These are phyloP conservation scores for Clarias magur DNA, from an alignment of 2,113 vertebrate species.

Conservation along the genomic window DNA sequence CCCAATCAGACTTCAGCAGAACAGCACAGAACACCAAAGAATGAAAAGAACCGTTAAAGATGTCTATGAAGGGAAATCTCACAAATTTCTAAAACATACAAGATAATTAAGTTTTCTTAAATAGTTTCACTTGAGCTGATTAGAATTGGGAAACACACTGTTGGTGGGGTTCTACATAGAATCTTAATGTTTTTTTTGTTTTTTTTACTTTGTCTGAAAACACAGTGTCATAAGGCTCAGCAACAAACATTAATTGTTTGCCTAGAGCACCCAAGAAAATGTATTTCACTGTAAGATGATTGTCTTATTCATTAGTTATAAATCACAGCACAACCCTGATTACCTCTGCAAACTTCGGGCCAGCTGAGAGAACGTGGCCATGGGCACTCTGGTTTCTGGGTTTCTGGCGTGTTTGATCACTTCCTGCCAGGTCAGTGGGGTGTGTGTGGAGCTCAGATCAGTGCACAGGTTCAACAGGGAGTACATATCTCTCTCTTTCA, in stretches of 20 bases:
- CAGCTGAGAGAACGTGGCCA: slow-evolving; percentile 76
- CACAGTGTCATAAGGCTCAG: not conserved
- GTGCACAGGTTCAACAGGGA: slow-evolving; percentile 74
- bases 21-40: not conserved
- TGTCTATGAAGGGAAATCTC: too few relatives aligned
- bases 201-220: not conserved
- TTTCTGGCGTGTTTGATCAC: slow-evolving; percentile 63
- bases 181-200: not conserved
- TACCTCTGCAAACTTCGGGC: slow-evolving; percentile 78
- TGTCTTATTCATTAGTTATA: not conserved
- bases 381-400: slow-evolving; percentile 68
- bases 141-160: not conserved
- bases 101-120: not conserved
- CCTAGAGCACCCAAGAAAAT: not conserved
- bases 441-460: slow-evolving; percentile 55
- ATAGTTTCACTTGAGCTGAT: too few relatives aligned
- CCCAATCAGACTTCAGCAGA: slow-evolving; percentile 59
- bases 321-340: not conserved
- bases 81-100: too few relatives aligned
- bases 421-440: slow-evolving; percentile 68
- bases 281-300: not conserved
- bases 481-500: slow-evolving; percentile 79
- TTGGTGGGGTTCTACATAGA: not conserved
- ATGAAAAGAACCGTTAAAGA: too few relatives aligned
- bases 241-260: not conserved